Evolutionary conservation across 2,888 invertebrate genomes (phyloP), one percentile per base, ranked within the genome.

Genomic region (Altica lythri): DNA sequence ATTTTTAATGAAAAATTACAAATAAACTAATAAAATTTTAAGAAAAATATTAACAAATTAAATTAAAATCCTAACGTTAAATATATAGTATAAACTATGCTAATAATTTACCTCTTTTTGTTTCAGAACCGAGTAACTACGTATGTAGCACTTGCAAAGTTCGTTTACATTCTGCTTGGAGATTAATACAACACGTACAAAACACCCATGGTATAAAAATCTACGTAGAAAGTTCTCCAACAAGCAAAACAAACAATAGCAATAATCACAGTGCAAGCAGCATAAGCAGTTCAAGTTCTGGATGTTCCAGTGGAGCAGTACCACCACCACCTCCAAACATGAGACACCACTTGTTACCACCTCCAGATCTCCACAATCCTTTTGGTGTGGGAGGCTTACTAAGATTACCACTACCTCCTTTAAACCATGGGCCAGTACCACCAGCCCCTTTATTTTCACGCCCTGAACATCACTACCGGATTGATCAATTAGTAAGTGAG

Each of bases 81-180:
- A n/a, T n/a, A n/a, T n/a, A n/a, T n/a, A n/a, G n/a, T n/a, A n/a
- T n/a, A n/a, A n/a, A n/a, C n/a, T n/a, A n/a, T n/a, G n/a, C n/a
- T 30, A 19, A 18, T 29, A 38, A 8, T 30, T 18, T 53, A 12
- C 13, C 43, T 60, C 58, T 58, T 68, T 72, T 68, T 78, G 76
- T 85, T 84, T 59, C 88, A 94, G 96, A 96, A 79, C 96, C 96
- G 62, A 90, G 90, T 78, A 92, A 91, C 81, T 91, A 95, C 77
- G 89, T 93, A 63, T 97, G 96, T 73, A 91, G 90, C 38, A 94
- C 95, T 64, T 97, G 97, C 81, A 93, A 94, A 72, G 89, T 91
- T 60, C 86, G 91, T 43, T 86, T 92, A 66, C 88, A 88, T 67
- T 95, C 95, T n/a, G 95, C 97, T 4, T 97, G 97, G 97, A 84